Base-by-base conservation (phyloP, 2,113 vertebrate genomes). In the Halcyon senegalensis region DNA sequence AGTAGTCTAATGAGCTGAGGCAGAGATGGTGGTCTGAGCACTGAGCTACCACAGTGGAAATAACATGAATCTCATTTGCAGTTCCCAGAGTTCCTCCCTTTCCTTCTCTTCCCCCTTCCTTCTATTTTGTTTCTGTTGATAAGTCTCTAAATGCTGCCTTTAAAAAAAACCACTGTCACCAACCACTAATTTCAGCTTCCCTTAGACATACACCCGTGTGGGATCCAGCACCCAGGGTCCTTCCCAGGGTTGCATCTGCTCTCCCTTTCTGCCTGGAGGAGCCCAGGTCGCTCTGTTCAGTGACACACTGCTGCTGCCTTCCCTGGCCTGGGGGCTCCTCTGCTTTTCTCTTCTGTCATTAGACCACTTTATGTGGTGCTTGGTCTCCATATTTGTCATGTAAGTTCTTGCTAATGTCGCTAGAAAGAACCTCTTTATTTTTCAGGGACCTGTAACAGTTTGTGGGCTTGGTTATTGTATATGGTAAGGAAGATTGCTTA, bases 61-160 rank as follows among this genome's bases (percentile, higher is more conserved):
- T 70, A 94, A 58, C 31, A 46, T 33, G 10, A 89, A 62, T 84
- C 62, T 68, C 43, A 53, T 43, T 44, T 92, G 83, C 48, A 82
- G 0, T 94, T 92, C 77, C 81, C 80, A 64, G 62, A 70, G 86
- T 87, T 94, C 53, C 13, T 90, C 39, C 19, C 30, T 85, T 96
- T 88, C 75, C 72, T 87, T 89, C 80, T 89, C 16, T 68, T 82
- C 13, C 19, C 37, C 15, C 27, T 86, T 64, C 69, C 39, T 33
- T 66, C 1, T 93, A 72, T 84, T 93, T 93, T 96, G 33, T 81
- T 94, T 86, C 86, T 92, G 92, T 90, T 91, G 77, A 69, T 90
- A 89, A 92, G 39, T 86, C 73, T 93, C 51, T 95, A 93, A 97
- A 78, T 72, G 69, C 72, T 79, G 51, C 89, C 90, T 94, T 96